Evolutionary conservation across 2,888 invertebrate species (phyloP), one percentile per base, ranked within the genome.

Genomic region (Luperina testacea): DNA sequence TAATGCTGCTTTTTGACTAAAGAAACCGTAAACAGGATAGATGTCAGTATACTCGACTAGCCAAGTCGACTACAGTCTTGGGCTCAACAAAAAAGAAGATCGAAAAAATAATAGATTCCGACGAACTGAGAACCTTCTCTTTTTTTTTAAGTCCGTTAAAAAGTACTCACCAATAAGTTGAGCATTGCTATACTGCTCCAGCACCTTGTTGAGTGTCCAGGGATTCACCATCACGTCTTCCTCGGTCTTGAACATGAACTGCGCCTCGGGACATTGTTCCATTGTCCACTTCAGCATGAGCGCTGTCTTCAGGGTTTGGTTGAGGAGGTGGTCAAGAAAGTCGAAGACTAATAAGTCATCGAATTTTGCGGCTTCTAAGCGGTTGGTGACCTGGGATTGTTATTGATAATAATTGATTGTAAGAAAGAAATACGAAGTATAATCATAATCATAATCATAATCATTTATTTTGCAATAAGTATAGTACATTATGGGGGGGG

Each of bases 251-350:
- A 97, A 92, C 74, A 97, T 78, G 89, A 96, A 97, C 82, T 92
- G 92, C 1, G 96, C 97, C 27, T 95, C 91, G 0, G 97, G 94
- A 89, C 98, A 98, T 63, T 97, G 94, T 67, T 91, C 92, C 20
- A 93, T 89, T 15, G 97, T 95, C 98, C 98, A 98, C 88, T 97
- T 97, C 89, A 98, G 92, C 89, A 97, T 97, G 90, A 98, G 97
- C 2, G 97, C 97, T 0, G 97, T 97, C 94, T 98, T 98, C 87
- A 98, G 95, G 0, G 98, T 98, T 84, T 98, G 93, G 91, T 98
- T 98, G 86, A 97, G 96, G 89, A 98, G 98, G 48, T 97, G 96
- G 89, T 98, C 98, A 15, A 94, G 77, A 89, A 98, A 97, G 73
- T 97, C 96, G 61, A 97, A 98, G 51, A 98, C 97, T 63, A 98